phyloP scores from a whole-genome alignment of 2,888 invertebrate species.

The Apamea anceps region DNA sequence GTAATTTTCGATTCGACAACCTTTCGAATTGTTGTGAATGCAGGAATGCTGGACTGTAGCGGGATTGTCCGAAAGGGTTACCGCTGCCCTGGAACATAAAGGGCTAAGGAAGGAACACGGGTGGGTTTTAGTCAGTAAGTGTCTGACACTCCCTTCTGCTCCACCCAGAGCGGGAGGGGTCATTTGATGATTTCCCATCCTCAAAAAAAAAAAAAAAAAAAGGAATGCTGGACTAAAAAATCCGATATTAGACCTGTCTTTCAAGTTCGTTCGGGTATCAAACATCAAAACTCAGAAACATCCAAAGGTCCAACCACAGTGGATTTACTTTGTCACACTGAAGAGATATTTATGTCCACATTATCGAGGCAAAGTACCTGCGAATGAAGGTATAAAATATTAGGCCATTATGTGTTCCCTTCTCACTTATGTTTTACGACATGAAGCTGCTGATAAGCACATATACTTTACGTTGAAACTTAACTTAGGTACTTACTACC shows the following conservation, averaged over 20 bases:
- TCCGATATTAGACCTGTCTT: background rate
- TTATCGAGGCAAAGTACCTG: slow-evolving; percentile 21
- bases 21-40: background rate
- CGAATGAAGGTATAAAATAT: slow-evolving; percentile 11
- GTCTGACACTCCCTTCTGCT: too few species aligned
- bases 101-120: too few species aligned
- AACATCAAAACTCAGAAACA: background rate
- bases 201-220: too few species aligned
- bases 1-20: background rate
- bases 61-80: too few species aligned
- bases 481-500: background rate
- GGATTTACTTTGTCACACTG: background rate
- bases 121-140: too few species aligned
- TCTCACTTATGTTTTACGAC: slow-evolving; percentile 19
- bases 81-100: too few species aligned
- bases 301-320: background rate
- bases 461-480: slow-evolving; percentile 3
- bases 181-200: too few species aligned
- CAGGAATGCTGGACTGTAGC: background rate
- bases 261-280: background rate
- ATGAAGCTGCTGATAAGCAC: slow-evolving; percentile 21
- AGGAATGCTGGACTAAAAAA: background rate
- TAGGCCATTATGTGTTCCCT: background rate
- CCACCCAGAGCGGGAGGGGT: too few species aligned
- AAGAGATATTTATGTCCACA: background rate